phyloP scores from a whole-genome alignment of 2,113 vertebrate species.

The Tyto alba region DNA sequence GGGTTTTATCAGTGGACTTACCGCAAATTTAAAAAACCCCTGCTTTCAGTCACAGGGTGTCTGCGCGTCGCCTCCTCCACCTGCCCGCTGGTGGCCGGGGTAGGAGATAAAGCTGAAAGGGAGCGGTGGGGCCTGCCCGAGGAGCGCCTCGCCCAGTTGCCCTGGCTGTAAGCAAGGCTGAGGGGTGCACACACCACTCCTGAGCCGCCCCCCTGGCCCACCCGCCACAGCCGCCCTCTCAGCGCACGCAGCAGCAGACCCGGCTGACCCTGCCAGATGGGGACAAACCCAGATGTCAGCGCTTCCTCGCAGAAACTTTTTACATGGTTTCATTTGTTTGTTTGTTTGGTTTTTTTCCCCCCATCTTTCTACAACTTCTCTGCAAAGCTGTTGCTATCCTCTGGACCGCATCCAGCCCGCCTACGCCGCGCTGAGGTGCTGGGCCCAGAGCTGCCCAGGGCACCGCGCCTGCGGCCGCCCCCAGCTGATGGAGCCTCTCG shows the following conservation, averaged over 20 bases:
- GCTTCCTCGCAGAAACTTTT: background rate
- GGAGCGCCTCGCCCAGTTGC: no score
- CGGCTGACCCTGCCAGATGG: background rate
- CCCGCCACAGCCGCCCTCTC: fast-evolving
- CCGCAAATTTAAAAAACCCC: background rate
- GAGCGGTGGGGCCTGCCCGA: no score
- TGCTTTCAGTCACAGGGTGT: background rate
- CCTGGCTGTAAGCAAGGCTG: background rate
- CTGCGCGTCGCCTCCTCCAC: background rate
- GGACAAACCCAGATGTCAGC: background rate
- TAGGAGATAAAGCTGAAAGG: fast-evolving
- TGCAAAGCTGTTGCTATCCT: background rate
- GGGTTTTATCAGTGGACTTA: background rate
- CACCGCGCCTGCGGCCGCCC: background rate
- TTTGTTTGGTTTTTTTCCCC: fast-evolving
- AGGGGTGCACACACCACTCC: fast-evolving
- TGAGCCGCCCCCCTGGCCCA: background rate
- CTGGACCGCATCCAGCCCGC: background rate
- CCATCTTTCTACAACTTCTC: background rate
- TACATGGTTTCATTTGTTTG: no score
- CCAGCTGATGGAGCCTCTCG: background rate
- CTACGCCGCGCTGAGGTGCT: fast-evolving
- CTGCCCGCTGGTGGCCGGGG: background rate
- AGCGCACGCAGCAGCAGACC: no score
- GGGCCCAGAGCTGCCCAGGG: background rate